These are phyloP conservation scores for Cantharis rufa DNA, from an alignment of 2,888 invertebrate genomes.

Conservation along the genomic window DNA sequence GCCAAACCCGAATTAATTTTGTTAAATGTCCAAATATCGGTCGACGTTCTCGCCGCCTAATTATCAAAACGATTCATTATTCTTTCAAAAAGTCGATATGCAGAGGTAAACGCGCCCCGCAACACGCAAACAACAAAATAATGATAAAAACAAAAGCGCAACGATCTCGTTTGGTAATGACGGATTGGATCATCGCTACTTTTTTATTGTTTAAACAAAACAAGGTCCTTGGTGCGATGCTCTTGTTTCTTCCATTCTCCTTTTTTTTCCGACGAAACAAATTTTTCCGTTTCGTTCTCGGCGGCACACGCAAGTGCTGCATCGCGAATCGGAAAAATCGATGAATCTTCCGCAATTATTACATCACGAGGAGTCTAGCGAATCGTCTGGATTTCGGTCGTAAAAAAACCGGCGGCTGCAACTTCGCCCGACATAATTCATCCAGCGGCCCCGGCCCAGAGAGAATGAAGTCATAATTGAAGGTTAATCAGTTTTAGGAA, in stretches of 20 bases:
- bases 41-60: not conserved
- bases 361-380: not conserved
- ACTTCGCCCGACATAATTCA: not conserved
- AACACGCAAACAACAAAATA: conserved; percentile 3
- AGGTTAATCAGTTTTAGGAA: not conserved
- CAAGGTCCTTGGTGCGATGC: conserved; percentile 18
- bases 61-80: not conserved
- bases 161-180: conserved; percentile 8
- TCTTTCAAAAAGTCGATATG: not conserved
- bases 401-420: not conserved
- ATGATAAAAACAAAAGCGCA: conserved; percentile 12
- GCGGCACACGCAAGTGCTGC: not conserved
- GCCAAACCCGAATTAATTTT: conserved; percentile 3
- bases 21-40: not conserved
- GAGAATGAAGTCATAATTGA: not conserved
- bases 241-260: not conserved
- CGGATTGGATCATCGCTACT: conserved; percentile 12
- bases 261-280: not conserved
- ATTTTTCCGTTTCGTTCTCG: not conserved
- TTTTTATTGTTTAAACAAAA: conserved; percentile 6
- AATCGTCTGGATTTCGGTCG: not conserved
- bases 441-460: not conserved
- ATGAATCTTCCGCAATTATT: not conserved
- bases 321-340: not conserved
- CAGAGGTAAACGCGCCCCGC: not conserved